Evolutionary conservation across 2,113 vertebrate genomes (phyloP).

Genomic region (Oreochromis aureus): DNA sequence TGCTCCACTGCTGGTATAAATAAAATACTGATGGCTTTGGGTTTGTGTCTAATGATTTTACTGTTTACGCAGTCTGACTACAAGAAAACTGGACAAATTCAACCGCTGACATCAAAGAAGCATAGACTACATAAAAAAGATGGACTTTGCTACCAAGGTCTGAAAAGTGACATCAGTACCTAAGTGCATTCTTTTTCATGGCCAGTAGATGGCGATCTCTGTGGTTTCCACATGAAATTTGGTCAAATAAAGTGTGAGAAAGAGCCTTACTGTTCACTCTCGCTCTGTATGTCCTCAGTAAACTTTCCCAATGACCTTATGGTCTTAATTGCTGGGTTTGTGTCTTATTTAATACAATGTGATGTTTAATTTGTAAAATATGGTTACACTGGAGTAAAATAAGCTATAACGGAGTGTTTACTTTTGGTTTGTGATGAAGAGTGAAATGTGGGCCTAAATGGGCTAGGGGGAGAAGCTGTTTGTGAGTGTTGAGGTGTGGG

Average conservation of each 20-base stretch:
- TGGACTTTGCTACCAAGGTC: background rate
- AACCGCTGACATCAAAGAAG: rapidly evolving
- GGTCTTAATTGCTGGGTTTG: background rate
- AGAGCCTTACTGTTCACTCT: background rate
- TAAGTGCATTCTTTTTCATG: background rate
- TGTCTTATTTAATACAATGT: background rate
- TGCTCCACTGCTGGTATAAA: background rate
- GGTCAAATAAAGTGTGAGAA: background rate
- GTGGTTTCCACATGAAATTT: background rate
- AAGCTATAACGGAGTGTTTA: background rate
- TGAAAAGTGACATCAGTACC: background rate
- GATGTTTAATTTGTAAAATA: background rate
- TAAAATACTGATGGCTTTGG: background rate
- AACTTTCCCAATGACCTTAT: too few relatives aligned
- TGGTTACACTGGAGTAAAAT: background rate
- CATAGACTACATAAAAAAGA: background rate
- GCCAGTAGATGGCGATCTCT: background rate
- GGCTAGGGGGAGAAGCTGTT: background rate
- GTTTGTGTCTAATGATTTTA: background rate
- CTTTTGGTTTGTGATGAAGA: background rate
- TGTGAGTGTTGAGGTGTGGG: background rate
- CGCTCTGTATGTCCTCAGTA: too few relatives aligned
- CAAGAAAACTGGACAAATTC: background rate
- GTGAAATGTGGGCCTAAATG: background rate
- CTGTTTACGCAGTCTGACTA: background rate